Evolutionary conservation across 2,113 vertebrate species (phyloP).

Genomic region (Dolichallabes microphthalmus): DNA sequence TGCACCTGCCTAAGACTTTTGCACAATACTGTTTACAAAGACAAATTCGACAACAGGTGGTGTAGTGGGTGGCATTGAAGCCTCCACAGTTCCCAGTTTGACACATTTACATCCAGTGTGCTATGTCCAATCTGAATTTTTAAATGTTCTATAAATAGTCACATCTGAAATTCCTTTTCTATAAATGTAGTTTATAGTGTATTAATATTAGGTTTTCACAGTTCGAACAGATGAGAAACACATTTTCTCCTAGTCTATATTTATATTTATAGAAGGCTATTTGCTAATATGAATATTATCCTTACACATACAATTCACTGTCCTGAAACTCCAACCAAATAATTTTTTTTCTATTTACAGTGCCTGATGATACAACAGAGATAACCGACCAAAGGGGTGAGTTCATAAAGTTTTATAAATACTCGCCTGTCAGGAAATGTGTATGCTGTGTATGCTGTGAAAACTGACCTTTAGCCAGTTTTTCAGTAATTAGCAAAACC

Average conservation of each 20-base stretch:
- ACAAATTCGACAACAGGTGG: background rate
- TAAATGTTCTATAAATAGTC: background rate
- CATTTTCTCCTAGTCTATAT: background rate
- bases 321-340: constrained; percentile 38
- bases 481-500: background rate
- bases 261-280: background rate
- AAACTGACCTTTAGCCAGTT: background rate
- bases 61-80: background rate
- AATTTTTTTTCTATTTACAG: constrained; percentile 78
- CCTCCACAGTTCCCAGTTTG: background rate
- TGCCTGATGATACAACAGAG: constrained; percentile 70
- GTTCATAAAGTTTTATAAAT: constrained; percentile 60
- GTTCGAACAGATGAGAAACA: background rate
- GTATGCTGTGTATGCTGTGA: background rate
- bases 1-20: no score
- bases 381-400: constrained; percentile 69
- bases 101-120: background rate
- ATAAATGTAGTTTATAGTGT: background rate
- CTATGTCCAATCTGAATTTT: background rate
- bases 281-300: background rate
- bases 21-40: background rate
- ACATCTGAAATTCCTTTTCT: background rate
- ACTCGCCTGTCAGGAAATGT: constrained; percentile 47
- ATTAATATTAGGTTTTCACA: background rate
- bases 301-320: background rate